phyloP scores from a whole-genome alignment of 2,113 vertebrate genomes.

The Chascanopsetta lugubris region DNA sequence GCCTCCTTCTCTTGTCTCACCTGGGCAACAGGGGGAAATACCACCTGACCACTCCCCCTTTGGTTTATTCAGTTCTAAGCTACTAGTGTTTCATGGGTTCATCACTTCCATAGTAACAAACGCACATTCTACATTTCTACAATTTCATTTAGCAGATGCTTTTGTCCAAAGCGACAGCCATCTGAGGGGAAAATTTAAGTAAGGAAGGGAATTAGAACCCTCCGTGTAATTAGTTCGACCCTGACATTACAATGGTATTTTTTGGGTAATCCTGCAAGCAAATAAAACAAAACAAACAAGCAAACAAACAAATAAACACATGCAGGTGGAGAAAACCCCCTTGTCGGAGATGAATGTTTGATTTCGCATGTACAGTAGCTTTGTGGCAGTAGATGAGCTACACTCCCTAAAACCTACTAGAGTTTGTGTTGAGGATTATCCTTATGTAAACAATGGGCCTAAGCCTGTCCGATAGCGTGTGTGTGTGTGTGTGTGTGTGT shows the following conservation, averaged over 20 bases:
- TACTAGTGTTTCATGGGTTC: slow-evolving; percentile 10
- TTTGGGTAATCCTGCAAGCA: not conserved
- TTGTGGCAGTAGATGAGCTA: slow-evolving; percentile 34
- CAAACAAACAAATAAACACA: not conserved
- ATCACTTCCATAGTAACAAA: not conserved
- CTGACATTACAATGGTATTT: not conserved
- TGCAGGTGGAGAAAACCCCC: not conserved
- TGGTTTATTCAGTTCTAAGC: slow-evolving; percentile 18
- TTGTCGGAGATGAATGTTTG: not conserved
- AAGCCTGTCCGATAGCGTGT: slow-evolving; percentile 26
- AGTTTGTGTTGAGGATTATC: slow-evolving; percentile 51
- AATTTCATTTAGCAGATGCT: too few species aligned
- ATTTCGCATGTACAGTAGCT: slow-evolving; percentile 39
- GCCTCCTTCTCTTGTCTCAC: slow-evolving; percentile 14
- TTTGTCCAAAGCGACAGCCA: too few species aligned
- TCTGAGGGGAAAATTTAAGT: too few species aligned
- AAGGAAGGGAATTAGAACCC: too few species aligned
- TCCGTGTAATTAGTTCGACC: too few species aligned
- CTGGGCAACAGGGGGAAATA: slow-evolving; percentile 7
- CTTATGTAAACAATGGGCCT: slow-evolving; percentile 54
- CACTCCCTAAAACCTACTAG: slow-evolving; percentile 30
- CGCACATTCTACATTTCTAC: too few species aligned
- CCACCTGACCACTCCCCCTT: slow-evolving; percentile 1
- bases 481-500: not conserved
- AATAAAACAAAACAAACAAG: not conserved